phyloP scores from a whole-genome alignment of 2,888 invertebrate genomes.

The Volucella inanis region DNA sequence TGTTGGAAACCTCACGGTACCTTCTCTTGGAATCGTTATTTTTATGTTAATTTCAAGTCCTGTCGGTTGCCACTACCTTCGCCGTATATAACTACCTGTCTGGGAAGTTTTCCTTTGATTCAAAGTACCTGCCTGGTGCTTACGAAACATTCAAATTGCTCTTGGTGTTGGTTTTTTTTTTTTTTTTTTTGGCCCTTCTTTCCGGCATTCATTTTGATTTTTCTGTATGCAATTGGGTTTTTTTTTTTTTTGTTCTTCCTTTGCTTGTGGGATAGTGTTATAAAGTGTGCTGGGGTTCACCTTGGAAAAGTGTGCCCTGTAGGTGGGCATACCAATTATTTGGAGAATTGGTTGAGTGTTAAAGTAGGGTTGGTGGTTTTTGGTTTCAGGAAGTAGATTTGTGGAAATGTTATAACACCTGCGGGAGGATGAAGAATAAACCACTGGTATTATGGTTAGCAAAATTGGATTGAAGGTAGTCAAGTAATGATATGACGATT shows the following conservation, averaged over 20 bases:
- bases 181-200: neutral
- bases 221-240: slow-evolving; percentile 11
- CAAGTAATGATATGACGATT: too few relatives aligned
- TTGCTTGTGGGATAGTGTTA: neutral
- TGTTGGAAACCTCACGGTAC: slow-evolving; percentile 15
- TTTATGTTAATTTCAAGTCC: slow-evolving; percentile 58
- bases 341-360: neutral
- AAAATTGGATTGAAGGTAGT: too few relatives aligned
- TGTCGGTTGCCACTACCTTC: neutral
- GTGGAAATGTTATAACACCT: neutral
- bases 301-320: neutral
- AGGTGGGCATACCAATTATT: slow-evolving; percentile 9
- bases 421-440: neutral
- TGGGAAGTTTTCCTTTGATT: slow-evolving; percentile 20
- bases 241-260: neutral
- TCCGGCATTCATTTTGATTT: neutral
- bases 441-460: too few relatives aligned
- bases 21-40: slow-evolving; percentile 58
- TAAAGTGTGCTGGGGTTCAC: neutral
- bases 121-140: slow-evolving; percentile 24
- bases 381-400: neutral
- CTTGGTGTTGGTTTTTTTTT: slow-evolving; percentile 35
- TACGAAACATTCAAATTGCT: slow-evolving; percentile 51
- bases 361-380: too few relatives aligned
- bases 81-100: neutral